phyloP scores from a whole-genome alignment of 2,888 invertebrate genomes.

The Eupelmus urozonus region DNA sequence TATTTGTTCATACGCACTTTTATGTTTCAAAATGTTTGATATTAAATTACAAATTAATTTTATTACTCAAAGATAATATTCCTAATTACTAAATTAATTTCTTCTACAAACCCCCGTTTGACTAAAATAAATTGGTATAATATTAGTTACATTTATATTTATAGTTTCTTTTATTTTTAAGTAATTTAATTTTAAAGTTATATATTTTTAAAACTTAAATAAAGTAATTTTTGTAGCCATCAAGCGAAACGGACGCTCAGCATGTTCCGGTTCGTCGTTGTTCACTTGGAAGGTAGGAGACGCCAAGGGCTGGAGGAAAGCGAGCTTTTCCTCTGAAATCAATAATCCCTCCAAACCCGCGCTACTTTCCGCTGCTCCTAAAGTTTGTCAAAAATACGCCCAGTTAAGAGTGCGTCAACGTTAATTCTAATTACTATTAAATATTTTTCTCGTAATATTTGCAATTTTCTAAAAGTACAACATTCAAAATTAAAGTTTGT shows the following conservation, averaged over 20 bases:
- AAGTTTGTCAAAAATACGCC: constrained; percentile 31
- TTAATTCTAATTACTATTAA: not conserved
- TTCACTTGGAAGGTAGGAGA: constrained; percentile 56
- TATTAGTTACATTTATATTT: no score
- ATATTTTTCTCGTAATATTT: not conserved
- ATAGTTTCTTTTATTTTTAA: no score
- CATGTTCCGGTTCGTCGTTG: constrained; percentile 59
- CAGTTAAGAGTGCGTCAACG: not conserved
- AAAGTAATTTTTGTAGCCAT: constrained; percentile 57
- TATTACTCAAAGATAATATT: no score
- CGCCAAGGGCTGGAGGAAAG: constrained; percentile 65
- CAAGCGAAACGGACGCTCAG: constrained; percentile 54
- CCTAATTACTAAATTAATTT: no score
- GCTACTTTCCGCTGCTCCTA: constrained; percentile 19
- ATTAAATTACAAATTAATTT: no score
- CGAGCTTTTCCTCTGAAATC: constrained; percentile 72
- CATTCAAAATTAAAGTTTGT: not conserved
- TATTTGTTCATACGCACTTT: no score
- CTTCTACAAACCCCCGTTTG: no score
- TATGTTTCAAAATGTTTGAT: no score
- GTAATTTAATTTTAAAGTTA: no score
- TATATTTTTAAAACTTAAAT: no score
- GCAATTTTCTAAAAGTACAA: not conserved
- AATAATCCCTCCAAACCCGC: constrained; percentile 68
- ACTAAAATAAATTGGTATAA: no score